A percentile compares a stretch with the other conserved stretches of the same genome.
These are phyloP conservation scores for Oophaga pumilio DNA, from an alignment of 2,113 vertebrate species.

Conservation along the genomic window DNA sequence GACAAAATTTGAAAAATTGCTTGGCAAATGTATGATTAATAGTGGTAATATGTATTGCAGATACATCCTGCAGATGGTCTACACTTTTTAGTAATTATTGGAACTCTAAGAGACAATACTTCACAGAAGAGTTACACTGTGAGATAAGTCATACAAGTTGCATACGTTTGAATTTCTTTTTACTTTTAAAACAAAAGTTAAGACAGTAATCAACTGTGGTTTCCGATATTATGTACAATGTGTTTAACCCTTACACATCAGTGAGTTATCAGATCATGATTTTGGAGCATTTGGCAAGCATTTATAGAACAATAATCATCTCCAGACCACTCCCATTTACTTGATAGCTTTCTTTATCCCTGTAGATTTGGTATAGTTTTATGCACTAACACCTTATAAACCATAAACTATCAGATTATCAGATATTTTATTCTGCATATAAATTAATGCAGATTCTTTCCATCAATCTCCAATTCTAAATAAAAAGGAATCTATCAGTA, in stretches of 20 bases:
- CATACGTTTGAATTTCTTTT: neutral
- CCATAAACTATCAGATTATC: neutral
- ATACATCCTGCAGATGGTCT: constrained; percentile 18
- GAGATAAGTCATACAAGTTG: neutral
- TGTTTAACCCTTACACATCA: neutral
- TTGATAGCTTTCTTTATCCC: neutral
- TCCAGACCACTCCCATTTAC: no score
- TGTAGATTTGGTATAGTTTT: neutral
- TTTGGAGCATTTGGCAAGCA: neutral
- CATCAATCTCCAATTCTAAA: no score
- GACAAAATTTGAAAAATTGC: constrained; percentile 42
- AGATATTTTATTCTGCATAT: no score
- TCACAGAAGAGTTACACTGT: neutral
- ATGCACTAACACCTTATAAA: neutral
- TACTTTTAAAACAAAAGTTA: neutral
- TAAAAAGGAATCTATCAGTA: no score
- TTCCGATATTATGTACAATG: neutral
- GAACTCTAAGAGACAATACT: neutral
- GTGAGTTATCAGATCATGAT: neutral
- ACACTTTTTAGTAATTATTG: constrained; percentile 27
- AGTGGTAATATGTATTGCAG: constrained; percentile 28
- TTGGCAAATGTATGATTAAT: constrained; percentile 45
- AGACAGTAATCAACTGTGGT: neutral
- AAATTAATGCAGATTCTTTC: no score
- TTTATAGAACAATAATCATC: neutral